Evolutionary conservation across 2,113 vertebrate species (phyloP).

Genomic region (Engystomops pustulosus): DNA sequence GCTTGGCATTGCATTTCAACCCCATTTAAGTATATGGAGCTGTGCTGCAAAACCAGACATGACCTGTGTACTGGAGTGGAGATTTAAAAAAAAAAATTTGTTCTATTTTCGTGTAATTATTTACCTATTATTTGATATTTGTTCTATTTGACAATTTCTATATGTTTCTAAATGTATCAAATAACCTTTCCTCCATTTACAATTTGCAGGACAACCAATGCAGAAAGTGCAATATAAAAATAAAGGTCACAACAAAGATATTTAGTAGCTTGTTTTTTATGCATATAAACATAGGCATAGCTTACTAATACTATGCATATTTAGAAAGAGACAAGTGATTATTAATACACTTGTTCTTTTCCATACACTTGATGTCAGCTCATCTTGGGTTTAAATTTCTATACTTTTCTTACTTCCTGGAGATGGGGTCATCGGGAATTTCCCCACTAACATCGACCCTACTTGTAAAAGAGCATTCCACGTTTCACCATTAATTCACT

Average conservation of each 20-base stretch:
- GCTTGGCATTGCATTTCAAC: neutral
- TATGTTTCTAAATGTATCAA: neutral
- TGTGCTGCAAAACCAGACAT: neutral
- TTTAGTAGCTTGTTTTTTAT: neutral
- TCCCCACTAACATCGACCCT: no score
- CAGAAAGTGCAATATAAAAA: conserved; percentile 7
- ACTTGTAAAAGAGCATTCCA: no score
- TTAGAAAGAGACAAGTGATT: no score
- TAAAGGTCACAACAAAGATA: conserved; percentile 3
- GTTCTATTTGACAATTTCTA: neutral
- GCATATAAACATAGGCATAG: neutral
- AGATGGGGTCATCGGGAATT: no score
- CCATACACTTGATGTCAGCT: no score
- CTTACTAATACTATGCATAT: no score
- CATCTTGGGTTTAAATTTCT: no score
- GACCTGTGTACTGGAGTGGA: neutral
- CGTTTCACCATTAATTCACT: no score
- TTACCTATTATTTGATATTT: neutral
- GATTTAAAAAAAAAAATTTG: neutral
- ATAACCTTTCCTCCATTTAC: neutral
- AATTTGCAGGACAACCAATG: neutral
- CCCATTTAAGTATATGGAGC: neutral
- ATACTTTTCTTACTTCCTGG: no score
- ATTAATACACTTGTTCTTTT: no score
- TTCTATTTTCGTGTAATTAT: neutral